Evolutionary conservation across 2,797 vertebrate species (phyloP), one percentile per base, ranked within the genome.

Genomic region (Harpagifer antarcticus): DNA sequence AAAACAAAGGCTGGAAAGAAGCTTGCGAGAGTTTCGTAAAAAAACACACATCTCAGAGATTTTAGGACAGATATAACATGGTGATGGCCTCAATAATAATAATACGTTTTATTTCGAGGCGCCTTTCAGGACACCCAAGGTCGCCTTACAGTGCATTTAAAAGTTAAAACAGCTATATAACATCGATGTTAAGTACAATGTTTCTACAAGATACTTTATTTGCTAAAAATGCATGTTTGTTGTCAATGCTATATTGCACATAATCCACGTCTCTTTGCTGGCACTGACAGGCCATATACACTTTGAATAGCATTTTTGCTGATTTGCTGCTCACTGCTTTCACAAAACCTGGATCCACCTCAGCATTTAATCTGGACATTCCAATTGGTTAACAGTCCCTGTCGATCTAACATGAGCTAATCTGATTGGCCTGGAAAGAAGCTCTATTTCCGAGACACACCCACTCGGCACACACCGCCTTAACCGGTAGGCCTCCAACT

Each of bases 401-500:
- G 87, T 88, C 93, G 68, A 88, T 93, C 89, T 70, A 54, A 40
- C 3, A 47, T 1, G 3, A 7, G 3, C 7, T 13, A 27, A 37
- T 82, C 8, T 55, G 55, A 94, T 91, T 93, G 92, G 91, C 9
- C 59, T 1, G 2, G 14, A 61, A 23, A 13, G n/a, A 20, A 12
- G 14, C 60, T 74, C 58, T 5, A 44, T 78, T 31, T 19, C 5
- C 1, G 20, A 69, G 62, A 72, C 88, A 94, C 94, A 88, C 94
- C 95, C 86, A 88, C 88, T 81, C n/a, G 50, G 57, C 33, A 47
- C 64, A 80, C 68, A 78, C 74, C 76, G 88, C 84, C 88, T 94
- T 92, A 88, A 94, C 95, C 94, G 95, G 94, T 95, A 96, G 95
- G 95, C 95, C 95, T 90, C 84, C 48, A 45, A 80, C 63, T 66